A percentile compares a stretch with the other conserved stretches of the same genome.
phyloP scores from a whole-genome alignment of 2,888 invertebrate species.

The Teinopalpus imperialis region DNA sequence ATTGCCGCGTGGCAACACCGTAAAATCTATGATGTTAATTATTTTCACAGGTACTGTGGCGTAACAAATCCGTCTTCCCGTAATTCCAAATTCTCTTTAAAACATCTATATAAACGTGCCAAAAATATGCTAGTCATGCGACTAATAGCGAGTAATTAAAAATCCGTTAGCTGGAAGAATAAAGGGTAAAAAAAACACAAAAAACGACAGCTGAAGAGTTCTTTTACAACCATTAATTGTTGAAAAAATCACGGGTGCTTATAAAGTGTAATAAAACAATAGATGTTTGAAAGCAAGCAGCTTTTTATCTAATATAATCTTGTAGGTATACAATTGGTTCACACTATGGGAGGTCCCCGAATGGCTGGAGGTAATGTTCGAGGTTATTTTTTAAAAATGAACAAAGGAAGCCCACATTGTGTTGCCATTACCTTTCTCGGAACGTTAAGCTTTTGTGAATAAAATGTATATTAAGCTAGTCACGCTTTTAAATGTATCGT shows the following conservation, averaged over 20 bases:
- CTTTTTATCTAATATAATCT: neutral
- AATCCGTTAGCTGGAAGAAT: slow-evolving; percentile 9
- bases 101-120: no score
- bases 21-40: no score
- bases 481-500: no score
- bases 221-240: slow-evolving; percentile 4
- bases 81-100: no score
- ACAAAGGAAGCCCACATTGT: neutral
- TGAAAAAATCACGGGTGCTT: slow-evolving; percentile 4
- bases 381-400: neutral
- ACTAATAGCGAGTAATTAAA: slow-evolving; percentile 9
- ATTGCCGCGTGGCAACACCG: no score
- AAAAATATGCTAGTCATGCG: neutral
- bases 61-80: no score
- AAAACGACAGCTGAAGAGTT: slow-evolving; percentile 6
- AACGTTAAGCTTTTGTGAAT: neutral
- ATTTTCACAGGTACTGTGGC: no score
- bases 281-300: neutral
- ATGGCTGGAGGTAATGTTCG: neutral
- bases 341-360: neutral
- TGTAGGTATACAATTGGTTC: neutral
- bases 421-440: neutral
- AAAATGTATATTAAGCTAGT: neutral
- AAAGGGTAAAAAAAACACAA: neutral
- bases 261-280: slow-evolving; percentile 5